Evolutionary conservation across 30 jellyfish, hydroid and myxozoan species (phyloP), one percentile per base, ranked within the genome.

Genomic region (Turritopsis rubra): DNA sequence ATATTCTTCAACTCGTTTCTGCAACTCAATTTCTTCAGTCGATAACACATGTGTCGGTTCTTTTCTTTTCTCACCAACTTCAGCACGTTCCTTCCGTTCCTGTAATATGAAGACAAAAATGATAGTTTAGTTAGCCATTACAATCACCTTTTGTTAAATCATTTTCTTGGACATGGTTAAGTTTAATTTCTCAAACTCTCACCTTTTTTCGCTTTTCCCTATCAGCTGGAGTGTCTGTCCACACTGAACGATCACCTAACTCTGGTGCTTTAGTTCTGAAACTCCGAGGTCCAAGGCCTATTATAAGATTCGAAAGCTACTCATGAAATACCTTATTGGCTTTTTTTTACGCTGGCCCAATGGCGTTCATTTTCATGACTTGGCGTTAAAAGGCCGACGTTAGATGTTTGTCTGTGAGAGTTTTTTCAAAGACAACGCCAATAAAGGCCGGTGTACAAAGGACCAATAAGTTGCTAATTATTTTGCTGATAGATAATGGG

Each of bases 221-320:
- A 83, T 87, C 93, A 21, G 91, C 91, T 26, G 97, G 97, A 29
- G 96, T 91, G 4, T 91, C 97, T 8, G 97, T 91, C 97, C 97
- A 91, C 7, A 81, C 97, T 19, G 97, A 91, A 8, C 96, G 84
- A 75, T 91, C 97, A 54, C 94, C 91, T 5, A 87, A 28, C 28
- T 86, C 79, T 52, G 82, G 52, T 17, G 96, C 83, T 74, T 79
- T 83, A 70, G 91, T 80, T 65, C 91, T 87, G 85, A 91, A 91
- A 7, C 89, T 91, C 25, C 97, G 60, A 1, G 97, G 94, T 68
- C 85, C 92, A 66, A 91, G 72, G 3, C 97, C 97, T 91, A 74
- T 29, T 70, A 77, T 9, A 53, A 28, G 16, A 81, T 7, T 18
- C 21, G 76, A 19, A 72, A 25, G 73, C 73, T 60, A 18, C 22